Percentiles rank a stretch among this genome's conserved stretches.
Conservation (phyloP, 2,888 invertebrate species). For the Clitarchus hookeri region DNA sequence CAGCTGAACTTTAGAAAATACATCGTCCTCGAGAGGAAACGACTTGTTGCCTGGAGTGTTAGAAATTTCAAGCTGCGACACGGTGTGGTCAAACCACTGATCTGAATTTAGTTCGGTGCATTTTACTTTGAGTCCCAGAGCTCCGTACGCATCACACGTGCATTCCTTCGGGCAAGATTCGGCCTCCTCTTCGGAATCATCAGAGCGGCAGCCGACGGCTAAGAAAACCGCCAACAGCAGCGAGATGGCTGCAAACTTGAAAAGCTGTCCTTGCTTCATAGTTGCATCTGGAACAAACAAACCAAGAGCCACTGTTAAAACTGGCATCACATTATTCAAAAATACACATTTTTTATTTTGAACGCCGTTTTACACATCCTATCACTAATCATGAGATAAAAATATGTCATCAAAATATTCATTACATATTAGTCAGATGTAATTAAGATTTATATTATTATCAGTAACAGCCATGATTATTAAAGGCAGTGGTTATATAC, state of each 20-base stretch:
- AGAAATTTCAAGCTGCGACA: background rate
- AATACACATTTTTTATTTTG: too few species aligned
- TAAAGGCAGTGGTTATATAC: too few species aligned
- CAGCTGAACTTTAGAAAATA: conserved; percentile 6
- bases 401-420: too few species aligned
- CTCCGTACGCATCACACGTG: background rate
- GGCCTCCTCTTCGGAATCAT: background rate
- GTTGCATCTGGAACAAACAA: background rate
- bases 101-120: background rate
- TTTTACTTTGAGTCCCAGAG: conserved; percentile 6
- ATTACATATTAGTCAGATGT: too few species aligned
- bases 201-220: background rate
- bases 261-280: background rate
- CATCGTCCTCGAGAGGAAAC: background rate
- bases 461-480: too few species aligned
- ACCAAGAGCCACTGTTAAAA: background rate
- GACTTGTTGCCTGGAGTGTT: background rate
- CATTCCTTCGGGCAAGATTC: background rate
- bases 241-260: background rate
- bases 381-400: too few species aligned
- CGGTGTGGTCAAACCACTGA: background rate
- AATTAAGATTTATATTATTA: too few species aligned
- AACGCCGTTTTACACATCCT: too few species aligned
- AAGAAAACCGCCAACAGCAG: background rate
- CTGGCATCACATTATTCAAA: too few species aligned